Base-by-base conservation (phyloP, 2,888 invertebrate species). In the Cotesia congregata region DNA sequence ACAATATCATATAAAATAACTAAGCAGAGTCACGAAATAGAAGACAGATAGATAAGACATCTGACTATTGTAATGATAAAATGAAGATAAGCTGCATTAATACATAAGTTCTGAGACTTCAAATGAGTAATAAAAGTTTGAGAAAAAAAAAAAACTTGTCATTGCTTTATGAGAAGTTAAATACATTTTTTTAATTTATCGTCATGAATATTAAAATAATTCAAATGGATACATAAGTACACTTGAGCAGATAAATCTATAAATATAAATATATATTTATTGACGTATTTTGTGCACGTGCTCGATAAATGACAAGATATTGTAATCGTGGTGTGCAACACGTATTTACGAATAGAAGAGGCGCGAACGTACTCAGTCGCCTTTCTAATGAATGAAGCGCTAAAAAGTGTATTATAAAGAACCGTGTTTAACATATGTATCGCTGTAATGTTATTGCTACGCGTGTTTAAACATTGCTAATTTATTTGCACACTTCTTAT, bases 321-420 rank as follows among this genome's bases (percentile, higher is more conserved):
- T 74, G 67, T 39, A 72, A 72, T 75, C 38, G 12, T 74, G 7
- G 50, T 67, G 67, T 67, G 76, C 40, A 67, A 17, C 40, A 67
- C 6, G 40, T 17, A n/a, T 12, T 65, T 38, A 15, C 30, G 40
- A 40, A 62, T 70, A 50, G 64, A 15, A n/a, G 17, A 65, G 17
- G 50, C 50, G 50, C 50, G 50, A 50, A 71, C 68, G 65, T 62
- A 78, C 72, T 38, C 59, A 62, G 75, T 72, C 67, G 74, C 73
- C 76, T 80, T 79, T 78, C 78, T 77, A 77, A 77, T 74, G 78
- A 77, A 80, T 80, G 70, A 74, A 65, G 30, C 30, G 38, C 0
- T 30, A 65, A 20, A 65, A 65, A 65, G 30, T 30, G 30, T 30
- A 30, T 30, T 30, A 65, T 75, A 78, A 69, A 75, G 77, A 76